Evolutionary conservation across 2,113 vertebrate species (phyloP), one percentile per base, ranked within the genome.

Genomic region (Brachirus orientalis): DNA sequence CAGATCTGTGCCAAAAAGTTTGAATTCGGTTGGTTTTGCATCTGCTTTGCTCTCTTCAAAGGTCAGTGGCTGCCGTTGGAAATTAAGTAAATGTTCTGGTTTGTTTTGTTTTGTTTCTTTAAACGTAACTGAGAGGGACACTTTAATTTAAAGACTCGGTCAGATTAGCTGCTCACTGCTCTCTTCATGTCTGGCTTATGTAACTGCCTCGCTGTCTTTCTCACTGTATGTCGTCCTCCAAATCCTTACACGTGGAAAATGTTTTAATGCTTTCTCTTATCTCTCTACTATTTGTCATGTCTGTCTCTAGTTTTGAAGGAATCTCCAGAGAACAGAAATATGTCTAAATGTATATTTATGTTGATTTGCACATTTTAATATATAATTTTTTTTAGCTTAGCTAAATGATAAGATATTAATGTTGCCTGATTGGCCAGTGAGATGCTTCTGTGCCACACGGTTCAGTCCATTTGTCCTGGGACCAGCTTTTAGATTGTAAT

Each of bases 301-400:
- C 43, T 6, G 40, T 57, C 20, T 47, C 19, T 57, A 19, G 22
- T 68, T 48, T 54, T 33, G 46, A 74, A 72, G 63, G 55, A 73
- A 56, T 55, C 10, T 17, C 9, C 54, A 46, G 46, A 50, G 63
- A 63, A 57, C 8, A 79, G 10, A 52, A 65, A 75, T 72, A 12
- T 73, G 38, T 61, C 36, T 50, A 73, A 46, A 16, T 77, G 74
- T 87, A 83, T 78, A 80, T 78, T 45, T 65, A 70, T 72, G 69
- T 88, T 76, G 58, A 90, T 93, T 93, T 93, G 93, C 92, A 94
- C 92, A 92, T 73, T 78, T 90, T 91, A 92, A 90, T 86, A 87
- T 92, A 87, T 90, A 63, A 72, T 82, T 68, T 88, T 74, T 72
- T 71, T 74, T 75, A 77, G 54, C 59, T 43, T 44, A 44, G 86